These are phyloP conservation scores for Rhinogobius similis DNA, from an alignment of 2,113 vertebrate genomes.

Conservation along the genomic window DNA sequence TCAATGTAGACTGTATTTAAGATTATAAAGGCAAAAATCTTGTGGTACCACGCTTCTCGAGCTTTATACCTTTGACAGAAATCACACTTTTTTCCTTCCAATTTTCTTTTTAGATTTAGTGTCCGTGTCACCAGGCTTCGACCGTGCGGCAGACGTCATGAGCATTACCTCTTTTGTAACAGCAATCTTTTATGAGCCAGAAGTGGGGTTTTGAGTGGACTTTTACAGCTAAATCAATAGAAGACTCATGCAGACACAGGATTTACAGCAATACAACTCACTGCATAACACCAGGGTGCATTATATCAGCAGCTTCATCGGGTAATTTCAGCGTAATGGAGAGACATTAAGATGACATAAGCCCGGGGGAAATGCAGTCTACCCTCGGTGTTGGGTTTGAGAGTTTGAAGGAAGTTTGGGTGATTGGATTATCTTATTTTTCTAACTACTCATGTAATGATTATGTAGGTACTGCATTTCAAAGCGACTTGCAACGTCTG, in stretches of 20 bases:
- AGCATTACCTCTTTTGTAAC: constrained; percentile 14
- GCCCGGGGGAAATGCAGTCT: constrained; percentile 1
- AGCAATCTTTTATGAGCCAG: constrained; percentile 10
- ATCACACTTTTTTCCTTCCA: background rate
- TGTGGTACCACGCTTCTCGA: background rate
- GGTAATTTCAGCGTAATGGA: constrained; percentile 35
- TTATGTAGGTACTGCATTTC: too few species aligned
- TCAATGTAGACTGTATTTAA: too few species aligned
- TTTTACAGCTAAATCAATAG: constrained; percentile 41
- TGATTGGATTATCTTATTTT: constrained; percentile 12
- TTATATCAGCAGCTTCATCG: constrained; percentile 24
- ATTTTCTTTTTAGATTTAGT: background rate
- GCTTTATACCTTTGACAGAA: background rate
- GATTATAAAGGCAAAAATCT: background rate
- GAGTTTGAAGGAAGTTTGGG: background rate
- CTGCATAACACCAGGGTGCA: background rate
- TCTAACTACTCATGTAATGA: too few species aligned
- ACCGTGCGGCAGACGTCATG: background rate
- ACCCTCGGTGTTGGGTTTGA: constrained; percentile 2
- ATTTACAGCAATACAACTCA: constrained; percentile 33
- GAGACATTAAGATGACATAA: constrained; percentile 44
- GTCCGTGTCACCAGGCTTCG: background rate
- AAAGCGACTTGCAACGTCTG: too few species aligned
- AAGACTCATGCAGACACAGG: constrained; percentile 20
- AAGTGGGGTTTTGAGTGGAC: constrained; percentile 20